Base-by-base conservation (phyloP, 2,797 vertebrate genomes). In the Myotis daubentonii region DNA sequence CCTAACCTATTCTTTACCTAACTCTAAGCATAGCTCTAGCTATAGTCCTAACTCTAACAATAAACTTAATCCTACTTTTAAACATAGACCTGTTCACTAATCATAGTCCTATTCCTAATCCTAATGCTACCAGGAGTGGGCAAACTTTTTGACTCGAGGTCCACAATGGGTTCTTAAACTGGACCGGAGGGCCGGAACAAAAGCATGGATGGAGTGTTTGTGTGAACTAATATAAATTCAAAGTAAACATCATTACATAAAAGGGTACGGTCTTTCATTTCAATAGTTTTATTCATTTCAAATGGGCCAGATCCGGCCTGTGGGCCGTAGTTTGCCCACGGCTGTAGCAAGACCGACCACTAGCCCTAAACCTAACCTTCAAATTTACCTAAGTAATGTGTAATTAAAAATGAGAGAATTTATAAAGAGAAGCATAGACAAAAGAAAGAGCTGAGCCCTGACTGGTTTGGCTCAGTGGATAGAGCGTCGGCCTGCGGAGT, bases 391-490 rank as follows among this genome's bases (percentile, higher is more conserved):
- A 90, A 53, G 15, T 47, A 90, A 53, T 11, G 47, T 33, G n/a
- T 65, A 87, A 86, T 89, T 89, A 53, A 89, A 91, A 89, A 49
- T 30, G 91, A 80, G 55, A 65, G 81, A 66, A 36, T 92, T 25
- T 92, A n/a, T 36, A 83, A 82, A 84, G 71, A 44, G 49, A 15
- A 47, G 1, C 2, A 53, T 0, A 79, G 2, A 85, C 11, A 65
- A 78, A 53, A 75, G 30, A 90, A 28, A 12, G 36, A 60, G 2
- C 9, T 60, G 7, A 51, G 49, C 49, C 49, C 49, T 51, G 17
- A 17, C 49, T 51, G 49, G 49, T 51, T 51, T 51, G 49, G 44
- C 44, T 44, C 44, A 44, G 44, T 44, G 2, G 44, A 11, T 44
- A 44, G 44, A 44, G 44, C 44, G 16, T 51, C 16, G 49, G 49